Percentiles rank a stretch among this genome's conserved stretches.
Conservation (phyloP, 2,797 vertebrate species). For the Staurois parvus region DNA sequence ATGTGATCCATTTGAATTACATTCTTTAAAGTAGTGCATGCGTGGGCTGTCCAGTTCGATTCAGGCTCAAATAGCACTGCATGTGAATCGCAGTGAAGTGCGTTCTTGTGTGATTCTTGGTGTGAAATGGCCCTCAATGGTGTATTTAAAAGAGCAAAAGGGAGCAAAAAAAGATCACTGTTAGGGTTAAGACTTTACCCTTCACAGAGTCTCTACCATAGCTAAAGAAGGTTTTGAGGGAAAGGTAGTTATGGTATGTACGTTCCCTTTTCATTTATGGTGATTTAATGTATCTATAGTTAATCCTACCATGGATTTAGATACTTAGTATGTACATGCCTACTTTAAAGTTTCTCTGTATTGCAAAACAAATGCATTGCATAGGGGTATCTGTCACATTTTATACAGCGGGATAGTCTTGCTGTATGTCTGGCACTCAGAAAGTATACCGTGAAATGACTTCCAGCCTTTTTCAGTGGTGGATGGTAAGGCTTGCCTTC, state of each 20-base stretch:
- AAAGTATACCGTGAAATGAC: constrained; percentile 39
- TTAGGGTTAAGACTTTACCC: too few species aligned
- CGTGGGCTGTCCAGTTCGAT: too few species aligned
- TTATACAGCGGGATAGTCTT: constrained; percentile 13
- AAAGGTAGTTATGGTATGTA: background rate
- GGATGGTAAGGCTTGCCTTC: background rate
- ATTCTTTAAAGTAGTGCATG: too few species aligned
- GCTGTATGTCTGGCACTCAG: constrained; percentile 33
- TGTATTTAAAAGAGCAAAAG: too few species aligned
- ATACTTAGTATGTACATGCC: background rate
- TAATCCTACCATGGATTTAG: background rate
- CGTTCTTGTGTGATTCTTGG: too few species aligned
- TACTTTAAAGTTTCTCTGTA: background rate
- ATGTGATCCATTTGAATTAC: too few species aligned
- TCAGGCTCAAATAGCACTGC: too few species aligned
- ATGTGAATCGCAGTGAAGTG: too few species aligned
- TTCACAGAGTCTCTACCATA: background rate
- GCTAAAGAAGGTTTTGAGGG: background rate
- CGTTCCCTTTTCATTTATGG: background rate
- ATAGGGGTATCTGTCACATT: constrained; percentile 17
- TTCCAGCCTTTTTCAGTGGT: constrained; percentile 29
- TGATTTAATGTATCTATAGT: constrained; percentile 12
- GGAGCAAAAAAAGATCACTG: too few species aligned
- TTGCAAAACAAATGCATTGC: constrained; percentile 10
- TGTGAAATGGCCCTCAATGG: too few species aligned